Evolutionary conservation across 1,140 invertebrate species (phyloP), one percentile per base, ranked within the genome.

Genomic region (Drosophila tristis): DNA sequence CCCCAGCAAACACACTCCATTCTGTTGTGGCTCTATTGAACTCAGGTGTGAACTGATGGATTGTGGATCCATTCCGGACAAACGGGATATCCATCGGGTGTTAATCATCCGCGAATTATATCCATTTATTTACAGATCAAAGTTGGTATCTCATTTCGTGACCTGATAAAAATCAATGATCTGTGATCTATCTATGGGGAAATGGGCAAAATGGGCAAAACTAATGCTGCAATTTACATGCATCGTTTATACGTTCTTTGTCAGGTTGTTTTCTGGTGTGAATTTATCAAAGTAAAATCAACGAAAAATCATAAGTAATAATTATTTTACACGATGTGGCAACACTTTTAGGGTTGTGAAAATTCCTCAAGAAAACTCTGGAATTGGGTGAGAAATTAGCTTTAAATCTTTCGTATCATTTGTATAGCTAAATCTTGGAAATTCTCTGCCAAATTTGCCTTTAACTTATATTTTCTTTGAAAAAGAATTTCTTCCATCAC

Each of bases 81-180:
- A 20, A 7, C 35, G 16, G 8, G 15, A 45, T 43, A 23, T 23
- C 23, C 5, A n/a, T 39, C 11, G 44, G 59, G 75, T 75, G 65
- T 75, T 78, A 78, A 78, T 75, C 72, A 71, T 64, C 54, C 43
- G 75, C 31, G 75, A 64, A 78, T 70, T 60, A 61, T 75, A 16
- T 16, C 16, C 16, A 16, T 16, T 16, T 16, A 8, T 48, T n/a
- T 23, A 29, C 6, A 74, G 75, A 78, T 78, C 71, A 78, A 78
- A 78, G 72, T 29, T 29, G 11, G 3, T 43, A 16, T 48, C 23
- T 59, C 9, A 39, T 49, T 29, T 57, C 50, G 29, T 44, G 47
- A 71, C 65, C 65, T 65, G 57, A 64, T 75, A 48, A 75, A 75
- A 74, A 60, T 5, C 13, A 71, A 71, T 50, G 56, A 45, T 44